Evolutionary conservation across 2,797 vertebrate genomes (phyloP), one percentile per base, ranked within the genome.

Genomic region (Morus bassanus): DNA sequence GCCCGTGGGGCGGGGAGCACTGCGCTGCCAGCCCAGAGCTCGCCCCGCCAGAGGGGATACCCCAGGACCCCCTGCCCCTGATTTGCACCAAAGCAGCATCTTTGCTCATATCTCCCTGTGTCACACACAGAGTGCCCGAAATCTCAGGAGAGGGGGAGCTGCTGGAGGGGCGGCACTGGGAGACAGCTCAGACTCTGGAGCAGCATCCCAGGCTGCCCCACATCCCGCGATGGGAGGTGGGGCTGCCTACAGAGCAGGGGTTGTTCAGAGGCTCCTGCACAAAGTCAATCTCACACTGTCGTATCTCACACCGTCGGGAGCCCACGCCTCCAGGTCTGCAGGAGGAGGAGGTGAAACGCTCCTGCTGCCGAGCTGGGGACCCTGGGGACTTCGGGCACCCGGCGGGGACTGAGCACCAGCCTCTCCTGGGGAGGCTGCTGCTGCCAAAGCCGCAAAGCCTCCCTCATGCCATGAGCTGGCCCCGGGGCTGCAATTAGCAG

Each of bases 71-170:
- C 78, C 12, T 27, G 1, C 0, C 17, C 43, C 23, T 35, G 14
- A 11, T 11, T 1, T 19, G 51, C 56, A 37, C 70, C 45, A 10
- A 25, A 84, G 54, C 30, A 28, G 59, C 60, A 8, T 9, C 75
- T 57, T 6, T 30, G 83, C 59, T 73, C 51, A 2, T 11, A 0
- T 56, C 35, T 33, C 31, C 41, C 17, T 10, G 6, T 2, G 14
- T 17, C 28, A 24, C 6, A 0, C 0, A 0, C 31, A 15, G 11
- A 39, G 63, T 3, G 0, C 22, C 54, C 0, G 0, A 17, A 19
- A 51, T 12, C 43, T 39, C 45, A 7, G 48, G 27, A 73, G 11
- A 70, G 18, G 8, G 10, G 37, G 35, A 85, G 61, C 45, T 75
- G 70, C 61, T 1, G 3, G 45, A 6, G 18, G 16, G 30, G 77